A percentile compares a stretch with the other conserved stretches of the same genome.
Evolutionary conservation across 2,797 vertebrate species (phyloP).

Genomic region (Austrolebias charrua): DNA sequence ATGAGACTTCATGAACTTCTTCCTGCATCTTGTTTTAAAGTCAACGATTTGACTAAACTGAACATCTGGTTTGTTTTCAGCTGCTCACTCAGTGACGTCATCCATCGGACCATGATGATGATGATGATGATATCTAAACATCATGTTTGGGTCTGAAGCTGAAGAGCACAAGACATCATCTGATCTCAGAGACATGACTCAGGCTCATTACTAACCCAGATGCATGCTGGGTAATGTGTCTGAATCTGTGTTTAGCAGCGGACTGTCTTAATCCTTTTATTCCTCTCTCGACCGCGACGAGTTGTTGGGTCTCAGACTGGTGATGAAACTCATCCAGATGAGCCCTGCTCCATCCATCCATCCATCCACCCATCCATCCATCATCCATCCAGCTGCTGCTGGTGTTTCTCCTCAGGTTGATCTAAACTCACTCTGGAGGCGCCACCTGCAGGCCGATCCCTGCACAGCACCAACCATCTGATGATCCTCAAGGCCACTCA

Average conservation of each 20-base stretch:
- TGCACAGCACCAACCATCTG: neutral
- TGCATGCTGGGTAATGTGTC: slow-evolving; percentile 36
- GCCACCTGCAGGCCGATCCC: slow-evolving; percentile 70
- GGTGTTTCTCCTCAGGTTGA: neutral
- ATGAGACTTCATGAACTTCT: no score
- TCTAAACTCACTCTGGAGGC: slow-evolving; percentile 45
- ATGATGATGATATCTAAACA: slow-evolving; percentile 22
- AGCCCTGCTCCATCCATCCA: no score
- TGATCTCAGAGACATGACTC: slow-evolving; percentile 55
- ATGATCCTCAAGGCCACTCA: no score
- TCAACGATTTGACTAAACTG: neutral
- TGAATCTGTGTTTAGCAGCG: slow-evolving; percentile 14
- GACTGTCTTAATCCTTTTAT: slow-evolving; percentile 41
- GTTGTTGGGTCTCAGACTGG: slow-evolving; percentile 29
- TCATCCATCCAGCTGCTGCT: no score
- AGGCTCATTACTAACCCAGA: slow-evolving; percentile 24
- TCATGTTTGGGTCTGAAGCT: slow-evolving; percentile 14
- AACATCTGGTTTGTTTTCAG: neutral
- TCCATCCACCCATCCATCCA: no score
- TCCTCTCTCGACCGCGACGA: slow-evolving; percentile 7
- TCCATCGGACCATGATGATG: slow-evolving; percentile 7
- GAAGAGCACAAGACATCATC: slow-evolving; percentile 2
- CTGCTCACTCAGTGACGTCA: neutral
- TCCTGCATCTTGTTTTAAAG: no score
- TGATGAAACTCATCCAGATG: slow-evolving; percentile 19